These are phyloP conservation scores for Misgurnus anguillicaudatus DNA, from an alignment of 2,113 vertebrate species.

Conservation along the genomic window DNA sequence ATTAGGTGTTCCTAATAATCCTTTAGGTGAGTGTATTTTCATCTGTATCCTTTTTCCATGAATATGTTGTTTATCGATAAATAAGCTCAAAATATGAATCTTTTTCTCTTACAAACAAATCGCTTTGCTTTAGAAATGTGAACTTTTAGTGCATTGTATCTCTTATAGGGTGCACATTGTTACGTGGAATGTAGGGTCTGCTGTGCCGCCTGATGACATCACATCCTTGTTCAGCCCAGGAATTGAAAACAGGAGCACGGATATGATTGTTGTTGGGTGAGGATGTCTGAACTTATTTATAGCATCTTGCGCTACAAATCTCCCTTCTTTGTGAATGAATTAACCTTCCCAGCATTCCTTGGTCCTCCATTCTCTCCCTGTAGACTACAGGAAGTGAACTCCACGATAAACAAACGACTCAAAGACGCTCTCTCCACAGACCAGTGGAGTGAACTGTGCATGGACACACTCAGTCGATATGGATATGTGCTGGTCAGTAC, in stretches of 20 bases:
- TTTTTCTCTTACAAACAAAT: too few relatives aligned
- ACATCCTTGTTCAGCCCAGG: constrained; percentile 87
- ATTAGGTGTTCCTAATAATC: too few relatives aligned
- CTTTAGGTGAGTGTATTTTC: too few relatives aligned
- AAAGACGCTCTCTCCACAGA: constrained; percentile 97
- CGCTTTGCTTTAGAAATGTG: too few relatives aligned
- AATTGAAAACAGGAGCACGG: constrained; percentile 76
- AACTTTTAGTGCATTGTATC: neutral
- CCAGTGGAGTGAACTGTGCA: constrained; percentile 95
- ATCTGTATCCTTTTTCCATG: too few relatives aligned
- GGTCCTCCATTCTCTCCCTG: constrained; percentile 42
- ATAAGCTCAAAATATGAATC: too few relatives aligned
- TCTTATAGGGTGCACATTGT: constrained; percentile 86
- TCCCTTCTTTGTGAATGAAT: neutral
- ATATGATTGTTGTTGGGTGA: constrained; percentile 97
- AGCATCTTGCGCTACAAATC: constrained; percentile 48
- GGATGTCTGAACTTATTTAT: constrained; percentile 49
- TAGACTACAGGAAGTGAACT: constrained; percentile 97
- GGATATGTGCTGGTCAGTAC: constrained; percentile 90
- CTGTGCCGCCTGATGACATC: constrained; percentile 91
- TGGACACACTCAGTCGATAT: constrained; percentile 89
- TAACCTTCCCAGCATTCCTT: constrained; percentile 22
- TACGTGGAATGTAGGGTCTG: constrained; percentile 97
- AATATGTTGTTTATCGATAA: too few relatives aligned
- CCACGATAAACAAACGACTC: constrained; percentile 94